Evolutionary conservation across 1,140 invertebrate species (phyloP), one percentile per base, ranked within the genome.

Genomic region (Tetramorium parvispinum): DNA sequence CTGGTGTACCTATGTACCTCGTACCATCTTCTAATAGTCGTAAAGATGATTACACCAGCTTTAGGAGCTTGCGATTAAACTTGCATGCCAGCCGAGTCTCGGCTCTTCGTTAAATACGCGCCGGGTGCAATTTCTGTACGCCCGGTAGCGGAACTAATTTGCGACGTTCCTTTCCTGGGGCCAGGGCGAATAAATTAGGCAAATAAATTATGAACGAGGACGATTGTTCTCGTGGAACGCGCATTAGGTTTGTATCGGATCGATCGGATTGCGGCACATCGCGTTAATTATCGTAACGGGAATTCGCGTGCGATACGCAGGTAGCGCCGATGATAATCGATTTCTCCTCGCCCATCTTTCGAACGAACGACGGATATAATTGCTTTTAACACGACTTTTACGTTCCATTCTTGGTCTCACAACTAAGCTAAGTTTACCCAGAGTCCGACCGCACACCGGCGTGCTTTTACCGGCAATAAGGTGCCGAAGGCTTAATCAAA

Each of bases 401-500:
- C 61, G 82, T 55, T 79, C 65, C 57, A 51, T 75, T 85, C 77
- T 66, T 55, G 49, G 53, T 51, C 16, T 75, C 79, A 3, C 68
- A 32, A 18, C 21, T 68, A 16, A 53, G 43, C 16, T 18, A 27
- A 65, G 71, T 88, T 86, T 85, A 63, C 65, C 59, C 51, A 53
- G 16, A 11, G 53, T 18, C 13, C 40, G 59, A n/a, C 24, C 59
- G 55, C 24, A 75, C 46, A 61, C 49, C 32, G 61, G 5, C 53
- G 40, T 40, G 70, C 53, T 86, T 91, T 91, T 87, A 87, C 77
- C 66, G 81, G 82, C 90, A 82, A 82, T 91, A 87, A 87, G 73
- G 61, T 86, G 68, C 40, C 85, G 68, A 73, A 57, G 53, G 51
- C 66, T 88, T 91, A 91, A 89, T 91, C 89, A 91, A 91, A 85